phyloP scores from a whole-genome alignment of 2,797 vertebrate genomes.

The Poecile montanus region DNA sequence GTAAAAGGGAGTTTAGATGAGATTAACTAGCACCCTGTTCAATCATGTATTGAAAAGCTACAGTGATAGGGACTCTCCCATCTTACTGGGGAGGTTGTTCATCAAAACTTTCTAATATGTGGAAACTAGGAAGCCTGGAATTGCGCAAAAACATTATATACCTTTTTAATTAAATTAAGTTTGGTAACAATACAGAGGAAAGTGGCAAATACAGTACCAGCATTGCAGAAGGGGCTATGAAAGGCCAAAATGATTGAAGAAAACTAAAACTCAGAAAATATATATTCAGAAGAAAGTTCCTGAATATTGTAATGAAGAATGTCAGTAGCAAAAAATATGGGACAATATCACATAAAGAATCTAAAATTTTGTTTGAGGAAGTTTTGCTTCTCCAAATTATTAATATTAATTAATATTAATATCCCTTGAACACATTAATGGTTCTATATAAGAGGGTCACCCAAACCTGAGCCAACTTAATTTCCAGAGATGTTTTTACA shows the following conservation, averaged over 20 bases:
- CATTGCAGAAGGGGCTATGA: neutral
- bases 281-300: neutral
- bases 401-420: neutral
- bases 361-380: neutral
- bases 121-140: neutral
- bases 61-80: neutral
- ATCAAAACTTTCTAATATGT: neutral
- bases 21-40: neutral
- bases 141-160: neutral
- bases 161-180: neutral
- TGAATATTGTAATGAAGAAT: neutral
- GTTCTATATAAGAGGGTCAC: neutral
- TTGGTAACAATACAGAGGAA: neutral
- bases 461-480: neutral
- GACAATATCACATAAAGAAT: neutral
- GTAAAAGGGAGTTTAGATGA: neutral
- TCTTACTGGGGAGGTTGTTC: fast-evolving
- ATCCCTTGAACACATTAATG: neutral
- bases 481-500: neutral
- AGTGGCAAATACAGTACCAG: fast-evolving
- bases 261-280: neutral
- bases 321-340: neutral
- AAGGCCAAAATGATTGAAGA: neutral
- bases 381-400: neutral
- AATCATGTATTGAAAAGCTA: fast-evolving